Conservation (phyloP, 2,888 invertebrate species). For the Troides aeacus region DNA sequence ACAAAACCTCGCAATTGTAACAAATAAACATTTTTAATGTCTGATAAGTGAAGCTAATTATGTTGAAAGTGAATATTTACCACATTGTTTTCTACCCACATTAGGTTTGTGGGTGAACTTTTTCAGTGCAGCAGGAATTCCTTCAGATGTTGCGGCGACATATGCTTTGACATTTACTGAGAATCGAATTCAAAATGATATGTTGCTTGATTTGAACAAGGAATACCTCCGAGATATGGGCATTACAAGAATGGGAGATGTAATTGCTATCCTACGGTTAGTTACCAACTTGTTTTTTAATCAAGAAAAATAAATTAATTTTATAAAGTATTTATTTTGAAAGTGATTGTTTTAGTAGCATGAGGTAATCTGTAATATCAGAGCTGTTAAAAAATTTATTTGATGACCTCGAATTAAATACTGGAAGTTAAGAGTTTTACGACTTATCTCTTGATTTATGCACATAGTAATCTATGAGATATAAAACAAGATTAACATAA, state of each 20-base stretch:
- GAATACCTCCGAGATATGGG: constrained; percentile 94
- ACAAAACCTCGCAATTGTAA: not conserved
- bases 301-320: not conserved
- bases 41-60: not conserved
- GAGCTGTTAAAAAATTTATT: too few relatives aligned
- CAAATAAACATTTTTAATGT: not conserved
- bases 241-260: constrained; percentile 86
- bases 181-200: constrained; percentile 91
- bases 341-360: too few relatives aligned
- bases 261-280: constrained; percentile 85
- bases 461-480: too few relatives aligned
- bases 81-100: constrained; percentile 22
- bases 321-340: not conserved
- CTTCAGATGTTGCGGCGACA: constrained; percentile 87
- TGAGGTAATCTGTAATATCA: too few relatives aligned
- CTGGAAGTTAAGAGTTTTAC: too few relatives aligned
- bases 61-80: not conserved
- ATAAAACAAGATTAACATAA: not conserved
- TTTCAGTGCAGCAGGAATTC: constrained; percentile 91
- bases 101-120: constrained; percentile 90
- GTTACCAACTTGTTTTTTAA: not conserved
- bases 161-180: constrained; percentile 93
- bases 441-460: too few relatives aligned
- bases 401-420: too few relatives aligned
- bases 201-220: constrained; percentile 92